Conservation (phyloP, 2,113 vertebrate species). For the Dipodomys ordii region DNA sequence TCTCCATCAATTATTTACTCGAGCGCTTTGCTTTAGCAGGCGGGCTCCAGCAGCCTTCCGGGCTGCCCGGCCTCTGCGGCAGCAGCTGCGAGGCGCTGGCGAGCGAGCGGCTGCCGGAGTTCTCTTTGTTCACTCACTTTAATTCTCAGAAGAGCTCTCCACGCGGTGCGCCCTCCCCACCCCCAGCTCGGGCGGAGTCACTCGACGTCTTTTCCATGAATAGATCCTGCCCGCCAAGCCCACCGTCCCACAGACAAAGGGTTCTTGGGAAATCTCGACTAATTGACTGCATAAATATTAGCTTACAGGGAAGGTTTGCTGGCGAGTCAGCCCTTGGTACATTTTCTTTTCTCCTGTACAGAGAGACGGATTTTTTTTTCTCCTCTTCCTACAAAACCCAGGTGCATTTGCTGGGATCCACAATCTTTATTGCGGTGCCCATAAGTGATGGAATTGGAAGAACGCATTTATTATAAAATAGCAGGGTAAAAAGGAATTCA, state of each 20-base stretch:
- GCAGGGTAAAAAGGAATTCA: background rate
- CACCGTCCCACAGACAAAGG: constrained; percentile 72
- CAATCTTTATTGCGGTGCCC: background rate
- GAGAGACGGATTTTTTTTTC: background rate
- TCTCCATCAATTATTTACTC: constrained; percentile 76
- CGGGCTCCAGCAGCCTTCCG: background rate
- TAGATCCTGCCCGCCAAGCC: constrained; percentile 58
- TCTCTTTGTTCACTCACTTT: constrained; percentile 85
- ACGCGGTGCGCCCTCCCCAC: constrained; percentile 63
- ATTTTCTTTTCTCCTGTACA: background rate
- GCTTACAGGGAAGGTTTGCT: background rate
- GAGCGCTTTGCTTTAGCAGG: constrained; percentile 32
- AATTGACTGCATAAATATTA: background rate
- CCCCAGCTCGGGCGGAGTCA: constrained; percentile 76
- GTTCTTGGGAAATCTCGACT: background rate
- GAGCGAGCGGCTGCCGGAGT: constrained; percentile 22
- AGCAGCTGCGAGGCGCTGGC: constrained; percentile 54
- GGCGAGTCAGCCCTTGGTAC: background rate
- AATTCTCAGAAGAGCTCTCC: constrained; percentile 49
- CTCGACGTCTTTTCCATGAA: background rate
- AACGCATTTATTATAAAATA: background rate
- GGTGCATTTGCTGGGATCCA: background rate
- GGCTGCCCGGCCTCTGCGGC: background rate
- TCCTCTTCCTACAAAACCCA: background rate
- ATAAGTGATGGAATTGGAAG: background rate